phyloP scores from a whole-genome alignment of 2,888 invertebrate species.

The Coenonympha glycerion region DNA sequence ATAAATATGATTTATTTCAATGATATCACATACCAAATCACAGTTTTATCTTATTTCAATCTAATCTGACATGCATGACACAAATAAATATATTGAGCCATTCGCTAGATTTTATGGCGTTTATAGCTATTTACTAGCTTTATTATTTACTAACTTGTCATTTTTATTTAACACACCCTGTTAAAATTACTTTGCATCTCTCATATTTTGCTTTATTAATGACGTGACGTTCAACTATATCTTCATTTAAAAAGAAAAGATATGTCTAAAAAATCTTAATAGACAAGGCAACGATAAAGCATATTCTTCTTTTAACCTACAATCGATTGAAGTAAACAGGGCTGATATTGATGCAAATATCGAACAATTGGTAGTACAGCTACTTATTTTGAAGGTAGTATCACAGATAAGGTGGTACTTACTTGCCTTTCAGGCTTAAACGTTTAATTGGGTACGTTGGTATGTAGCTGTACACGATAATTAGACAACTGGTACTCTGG shows the following conservation, averaged over 20 bases:
- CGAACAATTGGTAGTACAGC: constrained; percentile 32
- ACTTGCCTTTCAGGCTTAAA: constrained; percentile 20
- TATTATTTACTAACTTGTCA: not conserved
- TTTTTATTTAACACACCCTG: not conserved
- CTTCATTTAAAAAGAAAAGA: no score
- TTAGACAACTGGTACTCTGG: constrained; percentile 7
- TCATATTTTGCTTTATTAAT: no score
- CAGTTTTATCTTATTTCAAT: constrained; percentile 17
- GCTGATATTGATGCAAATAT: constrained; percentile 45
- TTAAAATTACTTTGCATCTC: no score
- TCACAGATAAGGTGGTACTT: constrained; percentile 21
- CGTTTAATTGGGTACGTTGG: constrained; percentile 25
- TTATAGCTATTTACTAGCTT: constrained; percentile 10
- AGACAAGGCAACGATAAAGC: not conserved
- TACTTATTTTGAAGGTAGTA: constrained; percentile 26
- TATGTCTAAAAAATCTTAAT: no score
- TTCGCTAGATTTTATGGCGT: constrained; percentile 11
- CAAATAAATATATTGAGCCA: constrained; percentile 17
- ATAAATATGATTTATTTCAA: constrained; percentile 1
- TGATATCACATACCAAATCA: constrained; percentile 9
- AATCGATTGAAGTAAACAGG: constrained; percentile 5
- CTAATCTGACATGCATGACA: constrained; percentile 14
- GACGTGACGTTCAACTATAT: no score
- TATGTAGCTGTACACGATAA: constrained; percentile 21
- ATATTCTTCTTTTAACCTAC: not conserved